phyloP scores from a whole-genome alignment of 1,140 invertebrate species.

The Drosophila sproati region DNA sequence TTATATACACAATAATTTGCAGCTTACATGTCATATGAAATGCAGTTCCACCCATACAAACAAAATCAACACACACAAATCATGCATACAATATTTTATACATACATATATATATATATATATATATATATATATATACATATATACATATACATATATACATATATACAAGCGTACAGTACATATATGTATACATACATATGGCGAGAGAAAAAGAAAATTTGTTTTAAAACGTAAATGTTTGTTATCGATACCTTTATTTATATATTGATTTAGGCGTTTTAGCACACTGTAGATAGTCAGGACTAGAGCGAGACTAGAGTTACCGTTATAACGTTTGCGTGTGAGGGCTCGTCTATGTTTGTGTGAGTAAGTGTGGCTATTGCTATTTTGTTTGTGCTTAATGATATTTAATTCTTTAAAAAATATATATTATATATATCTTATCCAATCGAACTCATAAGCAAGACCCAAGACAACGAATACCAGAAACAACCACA shows the following conservation, averaged over 20 bases:
- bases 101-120: not conserved
- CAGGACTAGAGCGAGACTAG: not conserved
- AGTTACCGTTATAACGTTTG: conserved; percentile 14
- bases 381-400: conserved; percentile 17
- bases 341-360: conserved; percentile 2
- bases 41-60: not conserved
- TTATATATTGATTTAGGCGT: conserved; percentile 15
- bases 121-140: conserved; percentile 7
- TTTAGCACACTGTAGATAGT: conserved; percentile 15
- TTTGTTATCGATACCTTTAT: conserved; percentile 18
- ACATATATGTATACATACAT: conserved; percentile 9
- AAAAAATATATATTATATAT: conserved; percentile 8
- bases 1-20: not conserved
- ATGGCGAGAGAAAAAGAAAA: conserved; percentile 12
- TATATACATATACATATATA: not conserved
- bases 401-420: conserved; percentile 24
- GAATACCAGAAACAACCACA: conserved; percentile 4
- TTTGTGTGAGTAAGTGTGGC: not conserved
- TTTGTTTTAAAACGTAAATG: conserved; percentile 8
- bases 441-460: conserved; percentile 10
- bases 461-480: conserved; percentile 16
- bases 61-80: not conserved
- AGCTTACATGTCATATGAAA: not conserved
- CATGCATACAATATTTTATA: conserved; percentile 5
- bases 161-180: conserved; percentile 17